phyloP scores from a whole-genome alignment of 1,140 invertebrate species.

The Acromyrmex echinatior region DNA sequence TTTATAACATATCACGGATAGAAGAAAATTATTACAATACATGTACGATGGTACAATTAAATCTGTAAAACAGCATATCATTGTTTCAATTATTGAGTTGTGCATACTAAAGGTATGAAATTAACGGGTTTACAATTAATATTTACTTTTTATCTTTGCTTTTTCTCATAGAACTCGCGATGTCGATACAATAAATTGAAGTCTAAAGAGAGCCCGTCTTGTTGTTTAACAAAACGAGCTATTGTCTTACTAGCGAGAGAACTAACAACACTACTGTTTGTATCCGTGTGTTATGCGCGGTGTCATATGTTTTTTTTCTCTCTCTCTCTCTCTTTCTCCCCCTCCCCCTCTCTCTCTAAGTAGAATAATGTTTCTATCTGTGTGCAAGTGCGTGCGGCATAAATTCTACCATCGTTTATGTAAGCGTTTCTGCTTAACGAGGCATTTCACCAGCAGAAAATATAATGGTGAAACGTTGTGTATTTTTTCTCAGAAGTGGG shows the following conservation, averaged over 20 bases:
- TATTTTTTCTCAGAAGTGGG: conserved; percentile 13
- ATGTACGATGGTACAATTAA: not conserved
- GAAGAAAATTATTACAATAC: not conserved
- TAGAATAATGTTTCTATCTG: conserved; percentile 46
- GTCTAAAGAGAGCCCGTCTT: not conserved
- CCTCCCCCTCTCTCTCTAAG: not conserved
- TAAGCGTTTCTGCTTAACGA: conserved; percentile 50
- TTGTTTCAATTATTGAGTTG: not conserved
- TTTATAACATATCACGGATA: not conserved
- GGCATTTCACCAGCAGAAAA: conserved; percentile 11
- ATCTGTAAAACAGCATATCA: not conserved
- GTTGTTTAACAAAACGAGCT: conserved; percentile 42
- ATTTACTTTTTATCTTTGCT: too few species aligned
- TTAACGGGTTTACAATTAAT: conserved; percentile 17
- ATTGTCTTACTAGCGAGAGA: conserved; percentile 23
- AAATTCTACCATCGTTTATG: conserved; percentile 61
- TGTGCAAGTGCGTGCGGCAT: conserved; percentile 55
- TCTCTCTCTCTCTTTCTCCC: not conserved
- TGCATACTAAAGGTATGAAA: not conserved
- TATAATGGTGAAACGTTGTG: conserved; percentile 34
- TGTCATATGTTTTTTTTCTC: conserved; percentile 4
- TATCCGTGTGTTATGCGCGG: not conserved
- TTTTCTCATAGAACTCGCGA: conserved; percentile 15
- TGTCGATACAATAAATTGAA: conserved; percentile 14
- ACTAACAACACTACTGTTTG: conserved; percentile 32